These are phyloP conservation scores for Pycnomerus fuliginosus DNA, from an alignment of 2,888 invertebrate genomes.

Conservation along the genomic window DNA sequence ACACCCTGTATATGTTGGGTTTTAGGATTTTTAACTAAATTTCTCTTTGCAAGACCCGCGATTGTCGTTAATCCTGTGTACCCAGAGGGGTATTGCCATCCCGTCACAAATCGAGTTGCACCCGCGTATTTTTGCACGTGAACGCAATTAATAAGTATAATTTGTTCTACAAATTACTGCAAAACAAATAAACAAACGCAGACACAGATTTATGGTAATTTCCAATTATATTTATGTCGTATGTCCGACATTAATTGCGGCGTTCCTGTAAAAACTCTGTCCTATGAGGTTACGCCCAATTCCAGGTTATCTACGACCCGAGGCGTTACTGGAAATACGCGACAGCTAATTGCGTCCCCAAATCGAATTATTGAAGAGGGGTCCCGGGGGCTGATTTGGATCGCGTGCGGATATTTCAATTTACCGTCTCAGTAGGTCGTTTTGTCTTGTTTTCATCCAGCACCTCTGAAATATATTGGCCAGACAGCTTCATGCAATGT, in stretches of 20 bases:
- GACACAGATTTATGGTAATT: slow-evolving; percentile 35
- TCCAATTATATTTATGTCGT: slow-evolving; percentile 39
- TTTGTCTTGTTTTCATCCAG: slow-evolving; percentile 46
- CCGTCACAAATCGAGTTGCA: too few relatives aligned
- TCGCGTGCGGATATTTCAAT: slow-evolving; percentile 27
- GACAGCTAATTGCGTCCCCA: slow-evolving; percentile 11
- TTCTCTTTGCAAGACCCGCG: too few relatives aligned
- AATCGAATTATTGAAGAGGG: slow-evolving; percentile 4
- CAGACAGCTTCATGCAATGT: slow-evolving; percentile 39
- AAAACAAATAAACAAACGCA: slow-evolving; percentile 28
- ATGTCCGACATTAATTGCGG: slow-evolving; percentile 36
- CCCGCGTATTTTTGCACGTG: slow-evolving; percentile 18
- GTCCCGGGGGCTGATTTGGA: slow-evolving; percentile 3
- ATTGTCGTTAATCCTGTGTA: too few relatives aligned
- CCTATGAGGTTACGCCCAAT: slow-evolving; percentile 37
- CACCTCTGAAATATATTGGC: slow-evolving; percentile 40
- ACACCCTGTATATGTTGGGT: too few relatives aligned
- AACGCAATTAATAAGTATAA: slow-evolving; percentile 27
- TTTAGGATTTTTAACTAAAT: too few relatives aligned
- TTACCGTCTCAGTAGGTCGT: slow-evolving; percentile 36
- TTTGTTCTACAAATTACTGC: slow-evolving; percentile 20
- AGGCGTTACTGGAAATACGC: slow-evolving; percentile 18
- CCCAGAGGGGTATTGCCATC: too few relatives aligned
- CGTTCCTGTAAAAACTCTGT: slow-evolving; percentile 19
- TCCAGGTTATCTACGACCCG: slow-evolving; percentile 38